These are phyloP conservation scores for Coracopsis vasa DNA, from an alignment of 2,113 vertebrate species.

Conservation along the genomic window DNA sequence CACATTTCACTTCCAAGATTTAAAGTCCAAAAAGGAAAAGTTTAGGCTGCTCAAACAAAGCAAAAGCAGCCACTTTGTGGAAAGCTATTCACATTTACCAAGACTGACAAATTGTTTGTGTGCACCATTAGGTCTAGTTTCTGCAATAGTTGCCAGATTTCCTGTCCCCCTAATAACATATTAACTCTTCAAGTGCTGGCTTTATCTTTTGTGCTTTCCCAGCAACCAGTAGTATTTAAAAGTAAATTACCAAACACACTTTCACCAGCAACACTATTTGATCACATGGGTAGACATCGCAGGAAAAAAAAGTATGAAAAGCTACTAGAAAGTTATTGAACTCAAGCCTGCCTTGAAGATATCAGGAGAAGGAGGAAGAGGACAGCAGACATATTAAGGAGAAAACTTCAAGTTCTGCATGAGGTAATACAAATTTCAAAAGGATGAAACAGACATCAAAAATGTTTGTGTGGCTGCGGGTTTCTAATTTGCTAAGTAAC, in stretches of 20 bases:
- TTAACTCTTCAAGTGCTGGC: constrained; percentile 75
- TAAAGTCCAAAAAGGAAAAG: constrained; percentile 77
- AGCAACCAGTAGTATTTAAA: neutral
- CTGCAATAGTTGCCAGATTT: constrained; percentile 86
- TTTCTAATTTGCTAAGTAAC: neutral
- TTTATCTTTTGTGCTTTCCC: constrained; percentile 30
- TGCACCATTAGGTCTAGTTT: constrained; percentile 80
- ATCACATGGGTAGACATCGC: neutral
- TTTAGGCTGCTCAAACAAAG: constrained; percentile 81
- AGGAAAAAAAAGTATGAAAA: neutral
- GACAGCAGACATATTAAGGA: neutral
- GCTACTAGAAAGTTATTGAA: neutral
- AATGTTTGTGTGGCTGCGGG: neutral
- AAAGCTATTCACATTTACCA: constrained; percentile 78
- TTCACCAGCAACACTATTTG: neutral
- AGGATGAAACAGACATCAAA: neutral
- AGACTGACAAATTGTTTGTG: constrained; percentile 84
- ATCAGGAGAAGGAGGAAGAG: neutral
- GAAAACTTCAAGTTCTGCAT: neutral
- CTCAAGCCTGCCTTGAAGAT: neutral
- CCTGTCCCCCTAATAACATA: constrained; percentile 77
- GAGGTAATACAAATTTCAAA: neutral
- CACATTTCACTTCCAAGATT: constrained; percentile 82
- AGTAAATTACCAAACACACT: neutral
- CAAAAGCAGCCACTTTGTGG: constrained; percentile 74